Evolutionary conservation across 2,113 vertebrate genomes (phyloP).

Genomic region (Noturus placidus): DNA sequence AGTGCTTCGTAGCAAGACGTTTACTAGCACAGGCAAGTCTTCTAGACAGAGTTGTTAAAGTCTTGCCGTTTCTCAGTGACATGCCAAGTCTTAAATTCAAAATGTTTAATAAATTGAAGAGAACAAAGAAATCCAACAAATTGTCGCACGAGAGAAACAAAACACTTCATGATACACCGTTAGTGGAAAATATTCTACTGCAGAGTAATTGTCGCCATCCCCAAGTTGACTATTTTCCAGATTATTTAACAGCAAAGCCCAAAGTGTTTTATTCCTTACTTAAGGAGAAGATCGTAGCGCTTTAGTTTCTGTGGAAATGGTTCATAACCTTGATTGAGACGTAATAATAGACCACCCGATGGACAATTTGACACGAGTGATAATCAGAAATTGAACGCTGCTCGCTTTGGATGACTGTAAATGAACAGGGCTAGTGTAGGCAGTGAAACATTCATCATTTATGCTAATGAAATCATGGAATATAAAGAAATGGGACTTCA

Average conservation of each 20-base stretch:
- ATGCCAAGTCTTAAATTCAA: neutral
- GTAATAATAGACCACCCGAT: neutral
- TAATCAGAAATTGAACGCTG: neutral
- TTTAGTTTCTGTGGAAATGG: neutral
- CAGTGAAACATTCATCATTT: neutral
- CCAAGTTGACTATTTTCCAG: neutral
- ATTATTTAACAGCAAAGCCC: neutral
- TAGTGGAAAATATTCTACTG: neutral
- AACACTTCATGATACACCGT: neutral
- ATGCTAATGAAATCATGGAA: neutral
- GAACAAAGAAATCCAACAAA: neutral
- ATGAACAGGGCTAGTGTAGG: neutral
- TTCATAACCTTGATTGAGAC: neutral
- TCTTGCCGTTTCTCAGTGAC: no score
- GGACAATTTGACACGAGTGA: neutral
- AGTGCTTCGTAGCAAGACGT: no score
- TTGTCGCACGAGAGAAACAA: neutral
- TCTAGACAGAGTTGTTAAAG: no score
- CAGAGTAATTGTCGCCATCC: neutral
- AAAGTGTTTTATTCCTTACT: neutral
- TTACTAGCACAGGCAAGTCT: no score
- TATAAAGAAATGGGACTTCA: constrained; percentile 2
- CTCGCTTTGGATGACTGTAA: neutral
- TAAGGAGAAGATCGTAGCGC: neutral
- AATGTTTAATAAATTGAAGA: neutral